Evolutionary conservation across 2,888 invertebrate genomes (phyloP).

Genomic region (Drosophila rubida): DNA sequence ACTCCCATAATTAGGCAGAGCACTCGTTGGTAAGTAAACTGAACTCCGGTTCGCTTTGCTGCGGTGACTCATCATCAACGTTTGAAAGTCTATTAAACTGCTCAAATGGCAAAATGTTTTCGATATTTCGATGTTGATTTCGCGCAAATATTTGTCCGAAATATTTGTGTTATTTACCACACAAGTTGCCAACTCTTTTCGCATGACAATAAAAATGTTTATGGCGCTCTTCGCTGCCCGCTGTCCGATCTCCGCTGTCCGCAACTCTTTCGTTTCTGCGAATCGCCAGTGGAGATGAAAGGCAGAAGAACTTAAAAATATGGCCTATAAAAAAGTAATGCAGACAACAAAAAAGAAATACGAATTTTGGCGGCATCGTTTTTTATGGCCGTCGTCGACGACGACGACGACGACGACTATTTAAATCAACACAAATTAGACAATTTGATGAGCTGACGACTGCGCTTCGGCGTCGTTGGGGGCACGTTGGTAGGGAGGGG

Average conservation of each 20-base stretch:
- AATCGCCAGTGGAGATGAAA: slow-evolving; percentile 3
- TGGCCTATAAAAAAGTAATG: slow-evolving; percentile 31
- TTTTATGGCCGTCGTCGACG: slow-evolving; percentile 19
- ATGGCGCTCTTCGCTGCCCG: background rate
- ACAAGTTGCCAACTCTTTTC: slow-evolving; percentile 11
- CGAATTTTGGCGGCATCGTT: slow-evolving; percentile 20
- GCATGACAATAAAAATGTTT: background rate
- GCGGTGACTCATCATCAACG: background rate
- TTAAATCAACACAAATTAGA: slow-evolving; percentile 74
- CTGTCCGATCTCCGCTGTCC: background rate
- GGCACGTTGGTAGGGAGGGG: background rate
- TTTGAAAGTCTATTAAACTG: background rate
- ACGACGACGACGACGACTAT: slow-evolving; percentile 43
- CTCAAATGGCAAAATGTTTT: background rate
- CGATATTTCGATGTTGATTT: slow-evolving; percentile 4
- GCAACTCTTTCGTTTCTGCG: slow-evolving; percentile 1
- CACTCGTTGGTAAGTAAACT: background rate
- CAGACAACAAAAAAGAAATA: background rate
- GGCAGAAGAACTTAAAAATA: slow-evolving; percentile 19
- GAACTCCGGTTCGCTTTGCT: background rate
- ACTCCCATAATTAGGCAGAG: background rate
- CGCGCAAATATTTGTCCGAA: slow-evolving; percentile 1
- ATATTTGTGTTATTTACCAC: slow-evolving; percentile 6
- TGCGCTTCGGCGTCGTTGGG: background rate
- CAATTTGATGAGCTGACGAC: slow-evolving; percentile 66